Conservation (phyloP, 2,888 invertebrate genomes). For the Oligia strigilis region DNA sequence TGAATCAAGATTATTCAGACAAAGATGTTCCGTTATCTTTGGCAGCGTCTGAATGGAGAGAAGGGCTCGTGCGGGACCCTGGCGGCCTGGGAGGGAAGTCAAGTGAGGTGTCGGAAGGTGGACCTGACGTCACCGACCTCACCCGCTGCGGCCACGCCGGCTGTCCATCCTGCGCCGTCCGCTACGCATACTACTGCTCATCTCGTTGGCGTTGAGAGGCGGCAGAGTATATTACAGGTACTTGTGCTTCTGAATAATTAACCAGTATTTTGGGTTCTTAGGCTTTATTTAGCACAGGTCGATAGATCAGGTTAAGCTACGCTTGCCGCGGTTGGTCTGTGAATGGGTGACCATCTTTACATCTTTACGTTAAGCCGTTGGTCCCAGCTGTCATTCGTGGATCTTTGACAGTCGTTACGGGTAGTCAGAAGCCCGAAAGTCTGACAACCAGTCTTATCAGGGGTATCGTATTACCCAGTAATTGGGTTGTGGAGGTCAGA, state of each 20-base stretch:
- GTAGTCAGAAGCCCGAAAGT: no score
- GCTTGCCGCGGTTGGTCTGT: no score
- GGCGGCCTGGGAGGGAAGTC: constrained; percentile 92
- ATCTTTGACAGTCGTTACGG: no score
- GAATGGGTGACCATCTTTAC: no score
- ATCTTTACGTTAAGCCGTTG: no score
- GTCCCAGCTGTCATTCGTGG: no score
- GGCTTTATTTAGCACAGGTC: not conserved
- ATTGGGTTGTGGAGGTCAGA: no score
- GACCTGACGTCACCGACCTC: constrained; percentile 87
- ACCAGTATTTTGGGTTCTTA: not conserved
- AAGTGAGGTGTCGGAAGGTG: constrained; percentile 91
- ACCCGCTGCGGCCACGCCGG: constrained; percentile 82
- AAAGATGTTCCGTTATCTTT: constrained; percentile 72
- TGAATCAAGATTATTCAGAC: constrained; percentile 69
- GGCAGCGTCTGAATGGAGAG: constrained; percentile 92
- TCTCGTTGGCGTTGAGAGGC: constrained; percentile 84
- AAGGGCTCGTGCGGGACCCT: constrained; percentile 92
- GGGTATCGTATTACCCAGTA: no score
- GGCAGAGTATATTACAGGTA: constrained; percentile 90
- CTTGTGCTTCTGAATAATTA: not conserved
- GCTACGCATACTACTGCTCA: constrained; percentile 79
- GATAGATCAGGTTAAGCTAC: no score
- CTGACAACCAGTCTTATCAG: no score
- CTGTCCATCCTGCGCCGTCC: constrained; percentile 82